Percentiles rank a stretch among this genome's conserved stretches.
Evolutionary conservation across 2,888 invertebrate species (phyloP).

Genomic region (Eupithecia inturbata): DNA sequence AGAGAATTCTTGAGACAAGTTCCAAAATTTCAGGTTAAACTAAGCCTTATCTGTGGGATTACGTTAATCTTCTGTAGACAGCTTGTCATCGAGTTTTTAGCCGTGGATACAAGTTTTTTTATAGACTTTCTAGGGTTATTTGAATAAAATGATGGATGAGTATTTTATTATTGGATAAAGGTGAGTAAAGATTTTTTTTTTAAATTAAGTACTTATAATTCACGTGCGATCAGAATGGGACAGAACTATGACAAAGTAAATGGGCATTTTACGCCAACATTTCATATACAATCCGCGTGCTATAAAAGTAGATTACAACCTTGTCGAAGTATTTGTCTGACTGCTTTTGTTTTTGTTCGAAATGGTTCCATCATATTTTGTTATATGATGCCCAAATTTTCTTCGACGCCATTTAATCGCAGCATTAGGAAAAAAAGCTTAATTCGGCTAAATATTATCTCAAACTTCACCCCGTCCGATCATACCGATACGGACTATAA

Average conservation of each 20-base stretch:
- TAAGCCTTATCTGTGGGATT: background rate
- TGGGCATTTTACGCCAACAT: no score
- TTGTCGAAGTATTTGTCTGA: no score
- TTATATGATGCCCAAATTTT: background rate
- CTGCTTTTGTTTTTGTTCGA: background rate
- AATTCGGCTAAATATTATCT: no score
- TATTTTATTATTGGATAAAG: background rate
- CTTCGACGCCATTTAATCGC: no score
- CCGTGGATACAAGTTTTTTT: background rate
- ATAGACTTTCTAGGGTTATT: background rate
- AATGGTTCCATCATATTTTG: background rate
- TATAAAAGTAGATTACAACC: no score
- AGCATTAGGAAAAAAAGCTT: no score
- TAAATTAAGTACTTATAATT: no score
- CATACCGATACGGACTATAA: no score
- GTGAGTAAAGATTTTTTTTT: background rate
- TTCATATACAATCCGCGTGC: no score
- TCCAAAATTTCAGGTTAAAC: slow-evolving; percentile 4
- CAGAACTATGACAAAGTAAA: no score
- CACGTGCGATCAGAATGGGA: no score
- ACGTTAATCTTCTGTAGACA: slow-evolving; percentile 36
- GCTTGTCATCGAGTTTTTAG: slow-evolving; percentile 34
- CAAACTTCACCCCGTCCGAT: no score
- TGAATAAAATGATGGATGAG: slow-evolving; percentile 1
- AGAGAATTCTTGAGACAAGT: background rate